Evolutionary conservation across 2,113 vertebrate genomes (phyloP), one percentile per base, ranked within the genome.

Genomic region (Lutjanus erythropterus): DNA sequence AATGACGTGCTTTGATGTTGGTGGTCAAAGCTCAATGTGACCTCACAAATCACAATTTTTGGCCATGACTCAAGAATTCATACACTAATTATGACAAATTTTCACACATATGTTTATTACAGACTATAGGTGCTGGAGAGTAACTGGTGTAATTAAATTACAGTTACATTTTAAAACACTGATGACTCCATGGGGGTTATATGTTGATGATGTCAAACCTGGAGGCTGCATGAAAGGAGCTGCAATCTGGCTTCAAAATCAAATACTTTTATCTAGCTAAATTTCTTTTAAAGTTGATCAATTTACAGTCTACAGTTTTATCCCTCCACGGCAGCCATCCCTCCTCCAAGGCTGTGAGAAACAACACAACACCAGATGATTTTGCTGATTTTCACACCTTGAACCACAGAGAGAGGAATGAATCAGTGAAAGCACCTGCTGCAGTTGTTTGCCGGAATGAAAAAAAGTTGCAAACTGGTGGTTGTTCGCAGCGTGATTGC

Each of bases 351-450:
- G 16, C 15, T 18, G 3, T 0, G 27, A 31, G 27, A 3, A 8
- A 56, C 27, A 59, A 50, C 52, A 27, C 15, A 21, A 41, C 65
- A 56, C 15, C 23, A 35, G 62, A 68, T 60, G 42, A 74, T 66
- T 78, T 70, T 29, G 0, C 23, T 81, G 73, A 78, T 87, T 84
- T 56, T n/a, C 42, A 33, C 49, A 49, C 61, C 11, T 62, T 58
- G 25, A 83, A 5, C 49, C 60, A 31, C 42, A 52, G 61, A 62
- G 42, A 73, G 58, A 9, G 29, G 71, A 73, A 58, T 73, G 52
- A 86, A 84, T 88, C 76, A 79, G 33, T 42, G 61, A 68, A 81
- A 76, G 78, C 46, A 52, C 58, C 19, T 27, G 60, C 56, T 52
- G 53, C 65, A 61, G 41, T 66, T 50, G 39, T 67, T 68, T 7